Conservation (phyloP, 2,797 vertebrate genomes). For the Ammospiza maritima region DNA sequence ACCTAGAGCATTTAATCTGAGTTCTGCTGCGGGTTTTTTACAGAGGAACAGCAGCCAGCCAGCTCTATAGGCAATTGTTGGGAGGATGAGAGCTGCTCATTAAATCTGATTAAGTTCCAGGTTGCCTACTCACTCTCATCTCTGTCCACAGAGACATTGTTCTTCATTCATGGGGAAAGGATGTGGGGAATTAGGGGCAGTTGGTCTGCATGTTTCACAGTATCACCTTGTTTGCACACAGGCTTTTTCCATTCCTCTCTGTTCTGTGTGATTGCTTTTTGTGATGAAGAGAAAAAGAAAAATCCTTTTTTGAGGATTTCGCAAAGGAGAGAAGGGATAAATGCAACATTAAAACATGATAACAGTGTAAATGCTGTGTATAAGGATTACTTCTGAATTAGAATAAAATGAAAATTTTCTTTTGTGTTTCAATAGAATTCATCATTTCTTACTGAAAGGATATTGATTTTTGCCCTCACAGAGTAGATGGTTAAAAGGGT, state of each 20-base stretch:
- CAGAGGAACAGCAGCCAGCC: constrained; percentile 46
- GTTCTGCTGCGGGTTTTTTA: constrained; percentile 55
- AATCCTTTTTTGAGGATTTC: not conserved
- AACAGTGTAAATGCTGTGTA: not conserved
- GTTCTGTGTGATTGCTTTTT: not conserved
- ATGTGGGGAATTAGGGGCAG: not conserved
- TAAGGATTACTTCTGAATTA: not conserved
- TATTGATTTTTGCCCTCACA: constrained; percentile 12
- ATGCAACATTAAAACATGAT: not conserved
- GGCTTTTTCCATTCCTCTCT: not conserved
- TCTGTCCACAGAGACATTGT: not conserved
- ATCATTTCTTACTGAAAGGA: not conserved
- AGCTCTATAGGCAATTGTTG: not conserved
- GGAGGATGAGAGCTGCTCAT: not conserved
- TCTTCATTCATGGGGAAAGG: not conserved
- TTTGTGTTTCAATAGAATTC: not conserved
- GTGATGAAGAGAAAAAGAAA: not conserved
- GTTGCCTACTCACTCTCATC: constrained; percentile 15
- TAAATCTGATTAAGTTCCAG: constrained; percentile 22
- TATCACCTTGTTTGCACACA: not conserved
- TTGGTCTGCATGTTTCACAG: not conserved
- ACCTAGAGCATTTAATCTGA: constrained; percentile 61
- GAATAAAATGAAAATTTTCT: not conserved
- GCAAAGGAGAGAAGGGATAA: not conserved
- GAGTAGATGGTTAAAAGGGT: not conserved